Evolutionary conservation across 2,888 invertebrate genomes (phyloP).

Genomic region (Lymantria dispar): DNA sequence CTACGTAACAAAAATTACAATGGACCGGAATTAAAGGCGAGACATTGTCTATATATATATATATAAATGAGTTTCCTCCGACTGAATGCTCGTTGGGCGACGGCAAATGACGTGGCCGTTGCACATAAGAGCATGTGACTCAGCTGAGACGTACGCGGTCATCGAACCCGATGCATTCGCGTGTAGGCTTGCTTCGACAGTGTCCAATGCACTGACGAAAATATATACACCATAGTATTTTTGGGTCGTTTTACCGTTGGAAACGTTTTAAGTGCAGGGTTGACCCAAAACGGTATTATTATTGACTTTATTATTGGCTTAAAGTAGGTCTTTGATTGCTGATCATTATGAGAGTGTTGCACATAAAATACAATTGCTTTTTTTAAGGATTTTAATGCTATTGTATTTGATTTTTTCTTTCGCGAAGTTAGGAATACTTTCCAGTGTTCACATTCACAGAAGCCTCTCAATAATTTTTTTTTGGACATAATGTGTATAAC

Average conservation of each 20-base stretch:
- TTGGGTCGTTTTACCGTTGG: background rate
- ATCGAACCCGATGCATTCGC: constrained; percentile 37
- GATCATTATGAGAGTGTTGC: no score
- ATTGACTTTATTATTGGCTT: no score
- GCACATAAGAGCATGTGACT: constrained; percentile 36
- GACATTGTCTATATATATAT: background rate
- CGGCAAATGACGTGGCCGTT: constrained; percentile 12
- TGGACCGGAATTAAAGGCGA: no score
- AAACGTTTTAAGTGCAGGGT: background rate
- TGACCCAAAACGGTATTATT: background rate
- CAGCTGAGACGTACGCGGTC: constrained; percentile 33
- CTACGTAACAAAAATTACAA: no score
- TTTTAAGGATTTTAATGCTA: no score
- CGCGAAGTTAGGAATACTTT: no score
- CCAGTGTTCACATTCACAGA: no score
- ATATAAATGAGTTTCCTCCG: background rate
- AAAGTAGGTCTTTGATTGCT: no score
- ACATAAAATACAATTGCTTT: no score
- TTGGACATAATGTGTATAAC: no score
- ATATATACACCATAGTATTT: background rate
- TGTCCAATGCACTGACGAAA: constrained; percentile 35
- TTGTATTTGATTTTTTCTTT: no score
- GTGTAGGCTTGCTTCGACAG: constrained; percentile 19
- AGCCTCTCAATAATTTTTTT: no score
- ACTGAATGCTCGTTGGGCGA: background rate